Conservation (phyloP, 2,888 invertebrate species). For the Nycteola revayana region DNA sequence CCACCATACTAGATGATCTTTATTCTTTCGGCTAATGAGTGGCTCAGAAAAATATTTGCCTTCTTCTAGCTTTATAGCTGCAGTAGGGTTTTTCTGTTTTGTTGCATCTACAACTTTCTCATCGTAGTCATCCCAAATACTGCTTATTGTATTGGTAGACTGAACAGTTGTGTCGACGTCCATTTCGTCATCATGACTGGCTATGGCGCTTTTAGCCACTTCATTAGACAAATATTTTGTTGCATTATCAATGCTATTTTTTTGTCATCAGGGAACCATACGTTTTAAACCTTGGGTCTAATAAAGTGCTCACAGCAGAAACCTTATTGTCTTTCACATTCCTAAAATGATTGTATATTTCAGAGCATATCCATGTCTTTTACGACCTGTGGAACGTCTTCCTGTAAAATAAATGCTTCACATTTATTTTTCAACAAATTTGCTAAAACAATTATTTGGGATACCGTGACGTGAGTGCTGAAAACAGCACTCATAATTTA, state of each 20-base stretch:
- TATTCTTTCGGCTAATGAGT: neutral
- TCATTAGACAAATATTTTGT: neutral
- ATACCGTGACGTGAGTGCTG: constrained; percentile 1
- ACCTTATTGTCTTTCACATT: constrained; percentile 2
- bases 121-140: constrained; percentile 1
- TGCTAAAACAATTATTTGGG: neutral
- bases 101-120: neutral
- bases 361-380: neutral
- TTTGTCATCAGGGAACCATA: neutral
- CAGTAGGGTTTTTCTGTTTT: constrained; percentile 4
- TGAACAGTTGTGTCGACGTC: neutral
- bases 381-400: neutral
- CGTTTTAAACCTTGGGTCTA: constrained; percentile 6
- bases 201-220: neutral
- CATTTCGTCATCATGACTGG: neutral
- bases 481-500: constrained; percentile 9
- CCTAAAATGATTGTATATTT: neutral
- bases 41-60: constrained; percentile 3
- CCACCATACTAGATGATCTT: constrained; percentile 2
- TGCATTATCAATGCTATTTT: neutral
- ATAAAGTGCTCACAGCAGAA: constrained; percentile 3
- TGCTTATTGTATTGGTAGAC: neutral
- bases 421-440: constrained; percentile 1
- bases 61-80: constrained; percentile 3
- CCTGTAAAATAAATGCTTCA: neutral